Evolutionary conservation across 2,888 invertebrate genomes (phyloP), one percentile per base, ranked within the genome.

Genomic region (Amiota mariae): DNA sequence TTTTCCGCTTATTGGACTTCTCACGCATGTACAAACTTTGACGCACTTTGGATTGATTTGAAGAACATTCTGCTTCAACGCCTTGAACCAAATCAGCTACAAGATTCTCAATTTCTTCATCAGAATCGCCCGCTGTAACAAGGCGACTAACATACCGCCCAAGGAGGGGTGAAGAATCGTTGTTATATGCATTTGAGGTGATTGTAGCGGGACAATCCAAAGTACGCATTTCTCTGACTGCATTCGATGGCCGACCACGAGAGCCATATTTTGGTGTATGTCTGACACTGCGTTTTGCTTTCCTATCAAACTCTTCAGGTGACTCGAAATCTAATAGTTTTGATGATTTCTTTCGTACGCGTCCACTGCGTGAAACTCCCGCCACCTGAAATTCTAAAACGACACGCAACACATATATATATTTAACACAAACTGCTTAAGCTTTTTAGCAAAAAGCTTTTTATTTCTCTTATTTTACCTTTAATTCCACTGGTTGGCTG

Each of bases 261-360:
- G 82, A 79, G 0, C 80, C 75, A 70, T 77, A 77, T n/a, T 78
- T 78, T 4, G 78, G 64, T 1, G 79, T 74, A 72, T 79, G 82
- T 2, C 80, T 72, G 8, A 74, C 78, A 1, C 73, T 72, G 64
- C 88, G 87, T 75, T 85, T 85, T n/a, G 78, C 70, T 73, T 86
- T 87, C 56, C 88, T 86, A 63, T 90, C 96, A 70, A 95, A 93
- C 85, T 96, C 97, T 88, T 97, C 98, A 0, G 95, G 95, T 0
- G 96, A 96, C 88, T 96, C 96, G 90, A 97, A 98, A 89, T 97
- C 98, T 90, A 96, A 93, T 61, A 98, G 91, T 88, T 98, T 97
- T 0, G 97, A 97, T 18, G 97, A 98, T 90, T 98, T 98, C 91
- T 98, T 98, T 72, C 98, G 91, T 0, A 98, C 96, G 73, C 97